Base-by-base conservation (phyloP, 2,797 vertebrate genomes). In the Xenentodon cancila region DNA sequence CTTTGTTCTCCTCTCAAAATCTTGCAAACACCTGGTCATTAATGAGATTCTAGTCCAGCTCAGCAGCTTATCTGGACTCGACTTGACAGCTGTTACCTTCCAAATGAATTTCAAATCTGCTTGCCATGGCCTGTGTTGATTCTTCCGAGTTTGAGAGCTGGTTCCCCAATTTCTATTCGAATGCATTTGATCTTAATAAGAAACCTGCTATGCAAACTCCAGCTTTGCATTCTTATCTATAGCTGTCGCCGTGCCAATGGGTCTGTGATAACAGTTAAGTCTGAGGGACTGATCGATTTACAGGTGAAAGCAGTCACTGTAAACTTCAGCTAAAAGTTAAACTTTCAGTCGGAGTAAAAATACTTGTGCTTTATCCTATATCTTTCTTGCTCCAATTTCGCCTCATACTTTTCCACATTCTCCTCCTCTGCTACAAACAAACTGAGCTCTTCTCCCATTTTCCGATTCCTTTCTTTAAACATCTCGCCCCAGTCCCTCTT, bases 221-320 rank as follows among this genome's bases (percentile, higher is more conserved):
- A 17, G 45, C 1, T 47, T 53, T 43, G 34, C 27, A 82, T 69
- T 75, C 46, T 63, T 64, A 82, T 83, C 64, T 58, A 54, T 9
- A n/a, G 46, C 51, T 48, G 64, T 74, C 53, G 22, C 53, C 21
- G 65, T 20, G 49, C 30, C 56, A 66, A 17, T 76, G 59, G 52
- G 49, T 59, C 80, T 77, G 66, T 74, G 63, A 73, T 52, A 79
- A 73, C 67, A 77, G 64, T 79, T 79, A 64, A 40, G 55, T 60
- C 11, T 75, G 30, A 16, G 9, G 37, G 11, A 84, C 81, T 74
- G 69, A 85, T 82, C 61, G 3, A 16, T 40, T 40, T 40, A 40
- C 37, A 40, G 37, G 37, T 40, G 12, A 15, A 40, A 5, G 13
- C 37, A 15, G 15, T 16, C 13, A 4, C 16, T 40, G 37, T 15